Percentiles rank a stretch among this genome's conserved stretches.
phyloP scores from a whole-genome alignment of 2,797 vertebrate species.

The Gadopsis bispinosus region DNA sequence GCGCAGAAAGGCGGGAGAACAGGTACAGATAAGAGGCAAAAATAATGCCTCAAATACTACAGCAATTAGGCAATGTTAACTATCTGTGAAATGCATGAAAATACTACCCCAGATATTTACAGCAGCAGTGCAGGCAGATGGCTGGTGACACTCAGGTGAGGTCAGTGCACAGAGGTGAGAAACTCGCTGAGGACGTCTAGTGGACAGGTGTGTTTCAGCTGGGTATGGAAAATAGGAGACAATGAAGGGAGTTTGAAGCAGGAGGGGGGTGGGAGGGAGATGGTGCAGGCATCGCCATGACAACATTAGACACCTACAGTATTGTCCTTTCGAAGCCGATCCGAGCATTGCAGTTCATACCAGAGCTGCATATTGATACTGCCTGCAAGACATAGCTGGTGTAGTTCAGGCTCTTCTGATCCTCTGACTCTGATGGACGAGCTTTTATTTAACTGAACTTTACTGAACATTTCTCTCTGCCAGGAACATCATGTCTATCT shows the following conservation, averaged over 20 bases:
- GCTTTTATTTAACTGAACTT: constrained; percentile 48
- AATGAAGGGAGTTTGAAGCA: constrained; percentile 12
- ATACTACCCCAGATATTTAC: constrained; percentile 1
- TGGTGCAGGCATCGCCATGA: constrained; percentile 41
- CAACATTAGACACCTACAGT: constrained; percentile 50
- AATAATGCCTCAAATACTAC: not conserved
- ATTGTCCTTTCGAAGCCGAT: constrained; percentile 41
- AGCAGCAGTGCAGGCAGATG: constrained; percentile 34
- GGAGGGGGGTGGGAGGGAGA: not conserved
- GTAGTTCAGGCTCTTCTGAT: constrained; percentile 8
- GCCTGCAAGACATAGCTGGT: constrained; percentile 14
- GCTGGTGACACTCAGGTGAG: constrained; percentile 28
- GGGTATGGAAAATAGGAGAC: constrained; percentile 4
- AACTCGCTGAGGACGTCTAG: constrained; percentile 10
- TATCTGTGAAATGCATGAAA: constrained; percentile 22
- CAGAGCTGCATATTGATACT: constrained; percentile 53
- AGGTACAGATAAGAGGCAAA: not conserved
- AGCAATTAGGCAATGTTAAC: not conserved
- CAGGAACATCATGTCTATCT: not conserved
- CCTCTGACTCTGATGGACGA: constrained; percentile 6
- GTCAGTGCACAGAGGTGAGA: constrained; percentile 22
- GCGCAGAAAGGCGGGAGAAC: constrained; percentile 1
- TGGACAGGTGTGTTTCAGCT: constrained; percentile 45
- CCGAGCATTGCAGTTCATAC: constrained; percentile 37
- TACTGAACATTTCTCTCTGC: constrained; percentile 5